phyloP scores from a whole-genome alignment of 2,113 vertebrate genomes.

The Antechinus stuartii region DNA sequence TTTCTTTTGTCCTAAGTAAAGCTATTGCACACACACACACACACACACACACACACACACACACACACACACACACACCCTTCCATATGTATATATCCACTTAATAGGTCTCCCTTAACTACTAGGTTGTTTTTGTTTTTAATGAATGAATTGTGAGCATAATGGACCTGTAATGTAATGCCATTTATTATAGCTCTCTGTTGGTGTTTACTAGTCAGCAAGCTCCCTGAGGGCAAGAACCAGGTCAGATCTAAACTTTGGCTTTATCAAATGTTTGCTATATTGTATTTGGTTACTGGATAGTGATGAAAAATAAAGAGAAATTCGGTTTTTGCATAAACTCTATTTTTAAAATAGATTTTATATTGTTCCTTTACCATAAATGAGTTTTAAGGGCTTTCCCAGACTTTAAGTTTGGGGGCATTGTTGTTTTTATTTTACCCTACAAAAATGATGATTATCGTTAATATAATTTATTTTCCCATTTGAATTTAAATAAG shows the following conservation, averaged over 20 bases:
- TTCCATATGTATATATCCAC: not conserved
- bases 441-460: slow-evolving; percentile 39
- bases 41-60: too few relatives aligned
- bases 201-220: not conserved
- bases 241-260: not conserved
- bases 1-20: not conserved
- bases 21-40: not conserved
- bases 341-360: not conserved
- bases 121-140: not conserved
- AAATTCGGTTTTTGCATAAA: not conserved
- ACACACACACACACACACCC: not conserved
- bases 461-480: slow-evolving; percentile 56
- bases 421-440: slow-evolving; percentile 23
- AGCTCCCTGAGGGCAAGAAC: not conserved
- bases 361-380: not conserved
- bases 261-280: not conserved
- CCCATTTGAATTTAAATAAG: slow-evolving; percentile 55
- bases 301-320: not conserved
- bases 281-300: not conserved
- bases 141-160: not conserved
- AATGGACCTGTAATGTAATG: not conserved
- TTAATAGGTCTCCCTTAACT: not conserved
- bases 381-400: not conserved
- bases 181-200: not conserved
- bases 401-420: not conserved